phyloP scores from a whole-genome alignment of 92 coral and sea anemone species.

The Phenganax stokvisi region DNA sequence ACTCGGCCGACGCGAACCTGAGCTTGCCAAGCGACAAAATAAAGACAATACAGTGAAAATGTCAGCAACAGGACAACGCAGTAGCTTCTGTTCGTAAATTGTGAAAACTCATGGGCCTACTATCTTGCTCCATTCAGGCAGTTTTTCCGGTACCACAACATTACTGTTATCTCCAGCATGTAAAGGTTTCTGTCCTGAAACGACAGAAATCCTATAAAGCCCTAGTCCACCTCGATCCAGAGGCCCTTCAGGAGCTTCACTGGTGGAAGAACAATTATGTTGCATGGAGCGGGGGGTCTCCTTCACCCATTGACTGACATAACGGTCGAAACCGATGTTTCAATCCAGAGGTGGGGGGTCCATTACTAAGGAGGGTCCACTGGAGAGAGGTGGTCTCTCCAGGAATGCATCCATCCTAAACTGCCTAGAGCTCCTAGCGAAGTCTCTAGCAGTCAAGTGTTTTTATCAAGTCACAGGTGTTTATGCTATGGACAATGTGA shows the following conservation, averaged over 20 bases:
- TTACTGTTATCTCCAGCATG: constrained; percentile 45
- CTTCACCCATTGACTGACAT: constrained; percentile 41
- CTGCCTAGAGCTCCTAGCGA: too few species aligned
- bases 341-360: constrained; percentile 49
- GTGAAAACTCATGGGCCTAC: constrained; percentile 52
- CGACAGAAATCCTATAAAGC: constrained; percentile 43
- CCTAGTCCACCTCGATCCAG: background rate
- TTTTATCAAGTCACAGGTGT: too few species aligned
- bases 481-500: too few species aligned
- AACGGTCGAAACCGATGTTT: constrained; percentile 50
- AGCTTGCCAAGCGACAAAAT: constrained; percentile 46
- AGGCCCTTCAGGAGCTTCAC: constrained; percentile 26
- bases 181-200: constrained; percentile 16
- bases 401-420: background rate
- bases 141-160: constrained; percentile 50
- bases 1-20: constrained; percentile 1
- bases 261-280: constrained; percentile 46
- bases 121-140: constrained; percentile 52
- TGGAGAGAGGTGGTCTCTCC: background rate
- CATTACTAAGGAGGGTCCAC: constrained; percentile 48
- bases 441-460: too few species aligned
- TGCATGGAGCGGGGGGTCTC: constrained; percentile 46
- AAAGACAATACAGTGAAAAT: constrained; percentile 15
- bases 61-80: constrained; percentile 39
- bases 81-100: constrained; percentile 35